Evolutionary conservation across 2,113 vertebrate genomes (phyloP), one percentile per base, ranked within the genome.

Genomic region (Perognathus longimembris): DNA sequence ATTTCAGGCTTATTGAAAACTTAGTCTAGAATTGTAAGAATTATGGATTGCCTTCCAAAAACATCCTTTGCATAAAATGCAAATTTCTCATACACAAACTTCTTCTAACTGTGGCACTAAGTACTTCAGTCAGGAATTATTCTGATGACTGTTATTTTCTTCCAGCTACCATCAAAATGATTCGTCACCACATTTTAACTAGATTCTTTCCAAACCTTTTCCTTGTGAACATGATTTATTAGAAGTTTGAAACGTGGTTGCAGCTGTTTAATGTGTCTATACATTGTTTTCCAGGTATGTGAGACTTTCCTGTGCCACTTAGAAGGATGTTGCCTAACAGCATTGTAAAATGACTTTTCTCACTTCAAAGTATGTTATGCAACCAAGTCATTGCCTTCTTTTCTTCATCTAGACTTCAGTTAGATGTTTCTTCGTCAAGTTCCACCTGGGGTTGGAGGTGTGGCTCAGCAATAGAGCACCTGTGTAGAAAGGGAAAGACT

Each of bases 71-170:
- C 64, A 81, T 82, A 84, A 94, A 87, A 93, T 95, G 89, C 50
- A 93, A 95, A 94, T 82, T 32, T 30, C 38, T 66, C 57, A 10
- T 30, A 67, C 38, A 75, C 90, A 42, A 94, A 71, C 70, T 85
- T 75, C 75, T 73, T 69, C 38, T 34, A 92, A 69, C 84, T 28
- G 18, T 70, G 45, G 64, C 73, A 90, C 32, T 85, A 78, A 66
- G 82, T 66, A 83, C 75, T 88, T 69, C 69, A 77, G 57, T 34
- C 89, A 82, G 69, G 11, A 95, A 81, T 78, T 93, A 95, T 77
- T 92, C 86, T 92, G 80, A 94, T 93, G 83, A 66, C 79, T 82
- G 78, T 73, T 92, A 90, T 96, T 96, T 95, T 89, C 80, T 70
- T 93, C 92, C 89, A 83, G 79, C 61, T 93, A 59, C 45, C 91